Base-by-base conservation (phyloP, 2,113 vertebrate species). In the Pseudorasbora parva region DNA sequence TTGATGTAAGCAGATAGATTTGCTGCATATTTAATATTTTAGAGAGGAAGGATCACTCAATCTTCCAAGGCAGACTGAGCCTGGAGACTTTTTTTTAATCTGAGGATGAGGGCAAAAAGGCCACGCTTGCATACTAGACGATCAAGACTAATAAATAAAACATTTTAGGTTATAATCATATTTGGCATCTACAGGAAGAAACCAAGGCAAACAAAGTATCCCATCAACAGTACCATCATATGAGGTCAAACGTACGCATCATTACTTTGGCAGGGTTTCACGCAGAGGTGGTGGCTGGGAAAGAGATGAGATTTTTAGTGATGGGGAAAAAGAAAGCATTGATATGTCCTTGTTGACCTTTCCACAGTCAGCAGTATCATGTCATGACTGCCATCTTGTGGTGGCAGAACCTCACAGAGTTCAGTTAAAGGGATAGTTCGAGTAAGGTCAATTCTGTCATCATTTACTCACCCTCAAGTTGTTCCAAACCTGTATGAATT, bases 331-430 rank as follows among this genome's bases (percentile, higher is more conserved):
- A 10, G 2, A 5, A 30, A 74, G 0, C 23, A 10, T 49, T 33
- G 33, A 54, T 33, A 75, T 75, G 72, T 33, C 25, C 47, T 54
- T 8, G 5, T 30, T 75, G 72, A 54, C 72, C 72, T 75, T 47
- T 51, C 25, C 17, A 75, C 25, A 33, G 72, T 19, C 8, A 54
- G 19, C 17, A 47, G 47, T 7, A 30, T 33, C 23, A 75, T 54
- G 17, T 1, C 1, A 33, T 33, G 47, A 21, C 72, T 75, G 72
- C 72, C 72, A 75, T 54, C 72, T 75, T 54, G 72, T 75, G 72
- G 25, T 54, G 9, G 23, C 45, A 27, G 9, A 73, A 73, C 17
- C 7, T 8, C 43, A 71, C 10, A 62, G 25, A 14, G 17, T 73
- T 54, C 8, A 1, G 51, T 64, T 64, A 64, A 30, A 64, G 60